phyloP scores from a whole-genome alignment of 2,113 vertebrate genomes.

The Dunckerocampus dactyliophorus region DNA sequence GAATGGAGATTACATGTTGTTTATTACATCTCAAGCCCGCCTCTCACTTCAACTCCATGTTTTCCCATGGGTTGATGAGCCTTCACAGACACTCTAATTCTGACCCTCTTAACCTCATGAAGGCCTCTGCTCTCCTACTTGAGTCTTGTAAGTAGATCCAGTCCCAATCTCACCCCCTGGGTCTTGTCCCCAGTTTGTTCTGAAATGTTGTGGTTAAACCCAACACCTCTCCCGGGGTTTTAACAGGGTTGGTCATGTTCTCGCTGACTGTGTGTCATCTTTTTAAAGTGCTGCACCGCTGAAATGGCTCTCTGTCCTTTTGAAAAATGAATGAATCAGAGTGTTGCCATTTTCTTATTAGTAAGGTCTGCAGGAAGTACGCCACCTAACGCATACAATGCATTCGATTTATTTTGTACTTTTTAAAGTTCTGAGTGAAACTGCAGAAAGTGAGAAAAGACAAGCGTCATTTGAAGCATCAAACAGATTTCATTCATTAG shows the following conservation, averaged over 20 bases:
- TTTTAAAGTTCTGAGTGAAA: not conserved
- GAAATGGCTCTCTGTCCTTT: conserved; percentile 9
- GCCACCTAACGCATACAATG: not conserved
- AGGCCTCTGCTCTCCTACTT: conserved; percentile 17
- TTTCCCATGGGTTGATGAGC: conserved; percentile 32
- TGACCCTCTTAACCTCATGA: conserved; percentile 44
- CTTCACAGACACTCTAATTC: conserved; percentile 21
- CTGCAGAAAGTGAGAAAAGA: not conserved
- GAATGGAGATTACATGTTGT: too few species aligned
- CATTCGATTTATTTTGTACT: not conserved
- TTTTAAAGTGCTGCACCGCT: conserved; percentile 11
- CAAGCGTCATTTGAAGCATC: not conserved
- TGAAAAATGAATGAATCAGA: conserved; percentile 24
- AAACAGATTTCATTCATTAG: not conserved
- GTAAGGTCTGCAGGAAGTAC: not conserved
- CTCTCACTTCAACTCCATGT: conserved; percentile 10
- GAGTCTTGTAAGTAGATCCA: conserved; percentile 55
- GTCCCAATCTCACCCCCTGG: conserved; percentile 46
- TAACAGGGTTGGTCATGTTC: conserved; percentile 25
- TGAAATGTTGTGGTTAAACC: conserved; percentile 68
- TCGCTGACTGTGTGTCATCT: conserved; percentile 16
- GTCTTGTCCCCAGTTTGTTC: conserved; percentile 55
- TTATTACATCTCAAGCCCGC: conserved; percentile 2
- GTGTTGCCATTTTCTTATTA: conserved; percentile 7
- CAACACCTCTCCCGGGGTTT: conserved; percentile 59